Base-by-base conservation (phyloP, 1,140 invertebrate genomes). In the Drosophila pandora region DNA sequence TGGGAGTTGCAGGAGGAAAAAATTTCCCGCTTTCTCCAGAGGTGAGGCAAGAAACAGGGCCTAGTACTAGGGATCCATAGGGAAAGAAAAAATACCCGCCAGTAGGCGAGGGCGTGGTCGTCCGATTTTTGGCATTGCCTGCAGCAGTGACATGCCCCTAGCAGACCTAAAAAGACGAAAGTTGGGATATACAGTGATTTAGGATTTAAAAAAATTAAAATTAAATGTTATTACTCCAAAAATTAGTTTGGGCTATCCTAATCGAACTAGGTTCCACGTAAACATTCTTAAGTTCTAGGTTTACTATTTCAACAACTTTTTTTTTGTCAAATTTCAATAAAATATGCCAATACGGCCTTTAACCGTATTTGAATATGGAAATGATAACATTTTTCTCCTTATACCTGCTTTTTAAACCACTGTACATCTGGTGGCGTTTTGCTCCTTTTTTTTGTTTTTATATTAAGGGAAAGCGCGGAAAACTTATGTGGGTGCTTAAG, bases 401-500 rank as follows among this genome's bases (percentile, higher is more conserved):
- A 25, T 3, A 25, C 8, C 2, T n/a, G 34, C 5, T 4, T 12
- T 9, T 10, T 3, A 2, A 57, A 48, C 70, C 70, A 75, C 48
- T 10, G 70, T 65, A 21, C 39, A 45, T 25, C 22, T 47, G 7
- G 1, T 2, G 34, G 12, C 37, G 32, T 59, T 70, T 52, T 8
- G 9, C n/a, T 6, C 17, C 30, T 41, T 41, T 58, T 70, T 67
- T 30, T 59, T 39, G 41, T 21, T 13, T 60, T 47, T 52, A 61
- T 76, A 84, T 80, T 79, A 49, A 60, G 73, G 76, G 63, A 25
- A 69, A 58, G 45, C 56, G 73, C 57, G 72, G 60, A 59, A 73
- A 88, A 88, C 83, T 88, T 88, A 88, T 88, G 83, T 88, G 83
- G 83, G 84, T 88, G 83, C 79, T 88, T 88, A 88, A 88, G 83